Conservation (phyloP, 2,888 invertebrate species). For the Conops quadrifasciatus region DNA sequence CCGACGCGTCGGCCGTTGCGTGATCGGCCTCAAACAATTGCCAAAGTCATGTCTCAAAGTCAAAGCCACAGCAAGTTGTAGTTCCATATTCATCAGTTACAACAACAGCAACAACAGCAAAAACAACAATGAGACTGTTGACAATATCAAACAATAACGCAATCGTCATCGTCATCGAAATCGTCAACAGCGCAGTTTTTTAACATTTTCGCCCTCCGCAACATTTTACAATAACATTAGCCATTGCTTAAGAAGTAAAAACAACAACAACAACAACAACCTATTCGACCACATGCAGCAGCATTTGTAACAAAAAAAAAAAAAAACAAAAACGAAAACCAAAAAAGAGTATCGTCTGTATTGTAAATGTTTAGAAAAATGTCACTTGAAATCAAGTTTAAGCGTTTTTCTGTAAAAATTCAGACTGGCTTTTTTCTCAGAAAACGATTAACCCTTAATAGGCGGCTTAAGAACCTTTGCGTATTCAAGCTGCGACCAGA, state of each 20-base stretch:
- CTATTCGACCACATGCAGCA: slow-evolving; percentile 24
- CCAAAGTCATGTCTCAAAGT: slow-evolving; percentile 54
- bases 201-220: not conserved
- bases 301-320: not conserved
- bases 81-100: slow-evolving; percentile 61
- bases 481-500: too few species aligned
- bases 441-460: slow-evolving; percentile 40
- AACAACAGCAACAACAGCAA: slow-evolving; percentile 31
- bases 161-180: slow-evolving; percentile 35
- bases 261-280: slow-evolving; percentile 16
- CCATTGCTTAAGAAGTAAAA: slow-evolving; percentile 22
- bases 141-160: not conserved
- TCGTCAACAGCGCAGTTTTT: slow-evolving; percentile 22
- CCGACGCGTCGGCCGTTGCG: slow-evolving; percentile 5
- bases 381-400: slow-evolving; percentile 47
- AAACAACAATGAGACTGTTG: slow-evolving; percentile 39
- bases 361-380: slow-evolving; percentile 16
- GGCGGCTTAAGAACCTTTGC: slow-evolving; percentile 21
- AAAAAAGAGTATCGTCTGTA: not conserved
- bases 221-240: slow-evolving; percentile 10
- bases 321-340: not conserved
- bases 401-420: slow-evolving; percentile 42
- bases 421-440: slow-evolving; percentile 49
- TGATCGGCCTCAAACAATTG: slow-evolving; percentile 24
- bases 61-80: slow-evolving; percentile 53